Conservation (phyloP, 1,140 invertebrate genomes). For the Tetragonula clypearis region DNA sequence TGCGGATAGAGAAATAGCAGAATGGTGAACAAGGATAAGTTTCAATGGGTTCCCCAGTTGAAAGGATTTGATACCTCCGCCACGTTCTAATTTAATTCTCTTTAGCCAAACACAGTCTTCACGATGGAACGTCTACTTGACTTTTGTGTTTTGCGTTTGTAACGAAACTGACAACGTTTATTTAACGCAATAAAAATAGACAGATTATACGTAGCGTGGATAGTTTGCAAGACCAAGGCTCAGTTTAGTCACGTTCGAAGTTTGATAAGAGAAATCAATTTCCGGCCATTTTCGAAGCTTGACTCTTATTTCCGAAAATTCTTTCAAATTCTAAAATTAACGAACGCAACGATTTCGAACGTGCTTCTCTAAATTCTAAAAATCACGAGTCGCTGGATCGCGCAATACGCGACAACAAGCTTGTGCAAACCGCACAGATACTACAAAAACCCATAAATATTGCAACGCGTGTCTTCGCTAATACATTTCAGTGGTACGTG, state of each 20-base stretch:
- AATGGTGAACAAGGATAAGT: neutral
- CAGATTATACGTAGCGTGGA: too few species aligned
- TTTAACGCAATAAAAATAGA: neutral
- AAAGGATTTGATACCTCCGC: neutral
- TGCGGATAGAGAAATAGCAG: neutral
- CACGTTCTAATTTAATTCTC: neutral
- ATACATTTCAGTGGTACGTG: neutral
- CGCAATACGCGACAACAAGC: neutral
- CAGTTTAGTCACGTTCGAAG: too few species aligned
- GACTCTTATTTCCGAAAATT: too few species aligned
- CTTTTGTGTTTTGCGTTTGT: neutral
- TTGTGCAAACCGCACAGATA: neutral
- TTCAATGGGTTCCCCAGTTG: neutral
- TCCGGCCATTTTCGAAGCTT: too few species aligned
- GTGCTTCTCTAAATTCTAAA: too few species aligned
- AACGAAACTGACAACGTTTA: neutral
- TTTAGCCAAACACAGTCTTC: neutral
- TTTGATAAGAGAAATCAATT: too few species aligned
- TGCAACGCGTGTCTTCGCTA: neutral
- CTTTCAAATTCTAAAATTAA: too few species aligned
- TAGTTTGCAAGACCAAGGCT: too few species aligned
- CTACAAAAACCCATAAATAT: neutral
- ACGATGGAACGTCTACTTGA: neutral
- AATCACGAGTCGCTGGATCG: neutral
- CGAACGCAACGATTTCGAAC: too few species aligned